Base-by-base conservation (phyloP, 2,888 invertebrate species). In the Uloborus plumipes region DNA sequence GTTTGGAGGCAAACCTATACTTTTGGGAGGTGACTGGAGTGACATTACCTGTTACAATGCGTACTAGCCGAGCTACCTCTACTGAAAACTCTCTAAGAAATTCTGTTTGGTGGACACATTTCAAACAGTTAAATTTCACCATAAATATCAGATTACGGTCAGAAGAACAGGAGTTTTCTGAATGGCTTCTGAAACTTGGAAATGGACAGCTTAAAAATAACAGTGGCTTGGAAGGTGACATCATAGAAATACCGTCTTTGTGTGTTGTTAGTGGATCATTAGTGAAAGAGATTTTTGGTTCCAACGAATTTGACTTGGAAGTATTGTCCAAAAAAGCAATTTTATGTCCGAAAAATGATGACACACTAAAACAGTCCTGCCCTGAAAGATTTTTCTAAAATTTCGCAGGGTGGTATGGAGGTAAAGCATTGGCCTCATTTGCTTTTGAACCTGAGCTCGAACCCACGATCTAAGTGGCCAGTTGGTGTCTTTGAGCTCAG, bases 21-120 rank as follows among this genome's bases (percentile, higher is more conserved):
- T 84, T 55, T 47, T 84, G 9, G 82, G 82, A 79, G 84, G 55
- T 16, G 84, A 0, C 84, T n/a, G n/a, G n/a, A n/a, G n/a, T 84
- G 71, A 78, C 59, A 26, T 67, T 84, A 20, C 84, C 84, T 9
- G 78, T 84, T 1, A 18, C 66, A 2, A n/a, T 6, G 0, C 22
- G 58, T 50, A 65, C 69, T 0, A 72, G 6, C n/a, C 14, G 51
- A 49, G 16, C 20, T 31, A 39, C 7, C 6, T 4, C 31, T 13
- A 64, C 26, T 3, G 47, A 64, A 39, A 64, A 18, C 39, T 64
- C 47, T 31, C 61, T 61, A 26, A 61, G 26, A 20, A 61, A 61
- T 22, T 61, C 61, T 7, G 1, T 18, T 61, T 2, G 39, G 9
- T 64, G 64, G 64, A 16, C 55, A 15, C 55, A 55, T 55, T 55